Percentiles rank a stretch among this genome's conserved stretches.
Evolutionary conservation across 1,140 invertebrate genomes (phyloP).

Genomic region (Diachasma alloeum): DNA sequence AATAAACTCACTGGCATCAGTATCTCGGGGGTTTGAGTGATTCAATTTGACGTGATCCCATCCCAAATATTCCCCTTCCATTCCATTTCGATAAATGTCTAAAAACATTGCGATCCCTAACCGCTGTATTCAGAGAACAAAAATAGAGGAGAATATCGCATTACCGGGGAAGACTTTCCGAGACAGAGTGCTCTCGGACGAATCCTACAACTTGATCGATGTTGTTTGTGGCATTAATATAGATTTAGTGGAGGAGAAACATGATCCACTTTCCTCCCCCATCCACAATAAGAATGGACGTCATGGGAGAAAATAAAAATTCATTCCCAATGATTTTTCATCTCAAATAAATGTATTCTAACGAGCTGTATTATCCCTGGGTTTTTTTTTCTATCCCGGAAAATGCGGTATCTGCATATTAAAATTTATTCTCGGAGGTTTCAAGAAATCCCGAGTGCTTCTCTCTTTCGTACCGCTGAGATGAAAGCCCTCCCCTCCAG

Average conservation of each 20-base stretch:
- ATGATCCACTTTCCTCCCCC: background rate
- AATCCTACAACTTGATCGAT: background rate
- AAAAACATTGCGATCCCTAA: background rate
- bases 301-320: background rate
- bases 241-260: background rate
- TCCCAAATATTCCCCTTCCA: background rate
- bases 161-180: background rate
- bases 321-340: background rate
- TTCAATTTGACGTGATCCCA: background rate
- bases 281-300: background rate
- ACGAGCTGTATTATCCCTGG: background rate
- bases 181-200: background rate
- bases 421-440: background rate
- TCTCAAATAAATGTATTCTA: background rate
- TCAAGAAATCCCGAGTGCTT: slow-evolving; percentile 9
- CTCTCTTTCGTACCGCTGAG: background rate
- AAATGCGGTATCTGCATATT: slow-evolving; percentile 12
- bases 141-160: background rate
- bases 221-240: background rate
- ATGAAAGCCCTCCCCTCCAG: background rate
- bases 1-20: background rate
- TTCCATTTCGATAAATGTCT: background rate
- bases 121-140: background rate
- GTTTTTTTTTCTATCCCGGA: background rate
- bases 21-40: background rate